Evolutionary conservation across 2,888 invertebrate species (phyloP), one percentile per base, ranked within the genome.

Genomic region (Leptinotarsa juncta): DNA sequence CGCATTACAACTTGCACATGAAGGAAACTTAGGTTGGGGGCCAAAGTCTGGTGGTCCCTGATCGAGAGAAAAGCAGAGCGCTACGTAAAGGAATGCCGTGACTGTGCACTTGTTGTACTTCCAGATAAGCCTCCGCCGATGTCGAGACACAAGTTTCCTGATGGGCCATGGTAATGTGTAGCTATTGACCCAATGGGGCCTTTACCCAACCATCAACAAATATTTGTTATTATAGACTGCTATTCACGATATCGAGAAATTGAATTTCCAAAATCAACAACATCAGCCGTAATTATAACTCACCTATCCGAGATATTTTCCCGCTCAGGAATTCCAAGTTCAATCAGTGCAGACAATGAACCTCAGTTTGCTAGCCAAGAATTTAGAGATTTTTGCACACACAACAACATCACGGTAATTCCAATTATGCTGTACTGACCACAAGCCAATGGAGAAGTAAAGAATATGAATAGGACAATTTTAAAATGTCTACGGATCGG

Each of bases 391-490:
- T 77, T 71, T 62, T 79, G 78, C 49, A 3, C 55, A 15, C 20
- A 70, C 15, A 20, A 78, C 32, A 67, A 67, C 48, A 78, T 79
- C 53, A 49, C 67, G 1, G 20, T 79, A 3, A 70, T 79, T 23
- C 70, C 71, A 4, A 78, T 77, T 14, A 76, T 73, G 26, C 77
- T 77, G 10, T 79, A 78, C 48, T 79, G 79, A 77, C 76, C 79
- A 10, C 77, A 80, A 62, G 78, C 82, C 42, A 85, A 85, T 76
- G 83, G 82, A 16, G 81, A 81, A 69, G 83, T 83, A 1, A 83
- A 84, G 68, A 80, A 81, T 49, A 81, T 81, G 72, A 84, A 83
- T 73, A 79, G 73, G 48, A 76, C 84, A 10, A 74, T 79, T n/a
- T 51, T 82, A 32, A 84, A 85, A 57, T 57, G 72, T 23, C 65